phyloP scores from a whole-genome alignment of 2,113 vertebrate species.

The Aphyosemion australe region DNA sequence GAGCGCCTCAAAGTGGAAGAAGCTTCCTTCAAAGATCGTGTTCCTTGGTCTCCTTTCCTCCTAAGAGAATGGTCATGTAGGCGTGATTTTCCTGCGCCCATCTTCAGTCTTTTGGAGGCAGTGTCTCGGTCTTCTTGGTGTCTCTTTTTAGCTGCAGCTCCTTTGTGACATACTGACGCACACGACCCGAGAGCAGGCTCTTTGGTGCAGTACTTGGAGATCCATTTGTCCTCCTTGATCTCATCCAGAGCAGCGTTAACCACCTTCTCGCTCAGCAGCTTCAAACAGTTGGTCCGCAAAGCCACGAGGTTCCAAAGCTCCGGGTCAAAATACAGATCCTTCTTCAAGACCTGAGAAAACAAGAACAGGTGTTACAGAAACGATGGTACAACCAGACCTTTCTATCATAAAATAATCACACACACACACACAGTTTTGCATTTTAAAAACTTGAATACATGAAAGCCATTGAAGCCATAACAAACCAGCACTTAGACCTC shows the following conservation, averaged over 20 bases:
- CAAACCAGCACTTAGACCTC: too few species aligned
- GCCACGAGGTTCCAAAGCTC: constrained; percentile 98
- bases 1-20: constrained; percentile 72
- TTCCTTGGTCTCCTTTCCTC: constrained; percentile 53
- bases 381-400: too few species aligned
- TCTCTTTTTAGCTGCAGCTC: constrained; percentile 34
- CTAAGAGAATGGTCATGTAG: constrained; percentile 41
- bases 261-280: constrained; percentile 87
- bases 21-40: constrained; percentile 41
- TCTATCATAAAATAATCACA: too few species aligned
- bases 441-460: too few species aligned
- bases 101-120: constrained; percentile 60
- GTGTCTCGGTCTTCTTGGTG: constrained; percentile 37
- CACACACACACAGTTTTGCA: too few species aligned
- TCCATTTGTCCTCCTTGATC: constrained; percentile 85
- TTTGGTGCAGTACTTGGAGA: constrained; percentile 68
- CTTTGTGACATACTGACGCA: constrained; percentile 20
- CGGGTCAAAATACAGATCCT: constrained; percentile 93
- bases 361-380: background rate
- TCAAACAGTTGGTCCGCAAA: constrained; percentile 92
- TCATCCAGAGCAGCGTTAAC: constrained; percentile 79
- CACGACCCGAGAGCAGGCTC: constrained; percentile 41
- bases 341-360: constrained; percentile 85
- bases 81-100: constrained; percentile 32
- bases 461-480: too few species aligned